Base-by-base conservation (phyloP, 2,113 vertebrate genomes). In the Scomber japonicus region DNA sequence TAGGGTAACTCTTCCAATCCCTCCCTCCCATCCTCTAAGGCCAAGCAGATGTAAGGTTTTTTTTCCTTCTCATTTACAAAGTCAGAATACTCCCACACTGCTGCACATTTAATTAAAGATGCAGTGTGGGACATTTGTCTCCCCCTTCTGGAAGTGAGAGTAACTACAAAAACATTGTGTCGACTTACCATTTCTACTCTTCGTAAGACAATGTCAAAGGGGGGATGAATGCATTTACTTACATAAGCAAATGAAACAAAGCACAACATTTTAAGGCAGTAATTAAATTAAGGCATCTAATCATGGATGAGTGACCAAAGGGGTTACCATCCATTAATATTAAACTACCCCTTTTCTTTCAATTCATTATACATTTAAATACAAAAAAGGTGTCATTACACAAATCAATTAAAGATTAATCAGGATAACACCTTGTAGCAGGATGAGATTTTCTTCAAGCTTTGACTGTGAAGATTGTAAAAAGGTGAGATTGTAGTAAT, bases 51-150 rank as follows among this genome's bases (percentile, higher is more conserved):
- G 9, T 13, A 13, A 3, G 16, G 16, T 35, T 16, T 44, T 56
- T 67, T 45, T 27, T 21, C 11, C 24, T 27, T 5, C 21, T 19
- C 10, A 3, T 48, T 44, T 19, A 40, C 51, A 61, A 27, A 46
- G 13, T 51, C 44, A 71, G 73, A 55, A 27, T 27, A 27, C 24
- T 27, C 24, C 24, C 24, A 27, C 24, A 27, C 16, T 4, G 5
- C 31, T 12, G 51, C 63, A 12, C 50, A 44, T 48, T 72, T 73
- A 50, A 83, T 80, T 80, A 83, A 76, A 75, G 35, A 7, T 40
- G 35, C 2, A 40, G 35, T 40, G 35, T 7, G 8, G 9, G 35
- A 40, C 9, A 9, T 40, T 40, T 40, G 35, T 40, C 35, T 40
- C 35, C 35, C 35, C 35, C 35, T 2, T 40, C 35, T 40, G 35